A percentile compares a stretch with the other conserved stretches of the same genome.
Evolutionary conservation across 2,888 invertebrate species (phyloP).

Genomic region (Acanthacorydalis orientalis): DNA sequence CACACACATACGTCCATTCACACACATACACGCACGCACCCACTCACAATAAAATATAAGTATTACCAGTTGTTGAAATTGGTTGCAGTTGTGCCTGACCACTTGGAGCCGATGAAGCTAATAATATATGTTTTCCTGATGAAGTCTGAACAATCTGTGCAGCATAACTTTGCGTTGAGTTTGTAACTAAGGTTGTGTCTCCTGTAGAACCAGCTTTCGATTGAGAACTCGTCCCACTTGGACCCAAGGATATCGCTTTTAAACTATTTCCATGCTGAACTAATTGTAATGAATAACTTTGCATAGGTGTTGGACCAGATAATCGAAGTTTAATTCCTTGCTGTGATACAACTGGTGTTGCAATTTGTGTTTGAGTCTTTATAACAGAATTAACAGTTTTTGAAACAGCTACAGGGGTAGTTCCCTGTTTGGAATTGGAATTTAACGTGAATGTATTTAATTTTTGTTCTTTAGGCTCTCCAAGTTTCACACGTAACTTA

Average conservation of each 20-base stretch:
- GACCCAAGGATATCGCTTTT: conserved; percentile 25
- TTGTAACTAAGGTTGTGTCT: neutral
- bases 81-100: conserved; percentile 20
- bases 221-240: neutral
- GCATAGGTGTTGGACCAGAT: conserved; percentile 23
- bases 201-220: neutral
- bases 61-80: conserved; percentile 19
- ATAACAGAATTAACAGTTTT: conserved; percentile 4
- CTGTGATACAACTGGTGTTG: conserved; percentile 5
- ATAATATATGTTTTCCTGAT: conserved; percentile 48
- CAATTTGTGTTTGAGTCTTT: neutral
- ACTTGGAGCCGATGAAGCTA: conserved; percentile 32
- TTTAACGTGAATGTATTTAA: neutral
- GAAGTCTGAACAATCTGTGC: conserved; percentile 51
- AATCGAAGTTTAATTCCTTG: conserved; percentile 16
- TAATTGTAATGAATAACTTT: conserved; percentile 32
- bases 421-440: conserved; percentile 11
- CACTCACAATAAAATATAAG: neutral
- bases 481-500: conserved; percentile 37
- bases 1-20: no score
- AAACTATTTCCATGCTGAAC: conserved; percentile 36
- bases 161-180: neutral
- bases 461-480: conserved; percentile 17
- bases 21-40: neutral
- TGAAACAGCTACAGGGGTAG: conserved; percentile 11